phyloP scores from a whole-genome alignment of 2,888 invertebrate genomes.

The Calliphora vomitoria region DNA sequence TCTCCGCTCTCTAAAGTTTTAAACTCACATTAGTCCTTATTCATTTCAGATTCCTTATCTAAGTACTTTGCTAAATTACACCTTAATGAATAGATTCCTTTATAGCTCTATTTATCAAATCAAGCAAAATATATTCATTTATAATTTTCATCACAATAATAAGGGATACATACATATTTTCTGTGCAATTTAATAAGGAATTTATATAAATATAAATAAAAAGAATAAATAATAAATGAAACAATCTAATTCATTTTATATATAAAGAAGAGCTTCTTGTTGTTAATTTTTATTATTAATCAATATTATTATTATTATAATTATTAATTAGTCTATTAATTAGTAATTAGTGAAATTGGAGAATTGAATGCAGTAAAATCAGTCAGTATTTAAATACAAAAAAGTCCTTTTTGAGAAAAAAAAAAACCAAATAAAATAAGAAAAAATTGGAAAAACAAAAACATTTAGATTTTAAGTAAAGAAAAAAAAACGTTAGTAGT shows the following conservation, averaged over 20 bases:
- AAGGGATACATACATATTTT: conserved; percentile 39
- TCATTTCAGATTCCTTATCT: no score
- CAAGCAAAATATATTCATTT: neutral
- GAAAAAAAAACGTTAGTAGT: conserved; percentile 50
- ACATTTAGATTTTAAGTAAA: conserved; percentile 51
- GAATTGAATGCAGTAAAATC: conserved; percentile 58
- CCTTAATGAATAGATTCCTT: conserved; percentile 19
- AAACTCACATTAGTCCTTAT: no score
- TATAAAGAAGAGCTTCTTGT: conserved; percentile 66
- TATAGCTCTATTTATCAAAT: conserved; percentile 27
- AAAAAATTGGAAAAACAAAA: conserved; percentile 19
- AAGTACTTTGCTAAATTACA: neutral
- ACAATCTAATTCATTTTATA: conserved; percentile 60
- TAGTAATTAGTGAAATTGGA: conserved; percentile 57
- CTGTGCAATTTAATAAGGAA: conserved; percentile 70
- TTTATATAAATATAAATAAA: conserved; percentile 59
- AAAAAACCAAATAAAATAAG: conserved; percentile 34
- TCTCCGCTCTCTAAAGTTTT: no score
- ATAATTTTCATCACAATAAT: neutral
- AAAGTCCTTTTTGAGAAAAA: conserved; percentile 41
- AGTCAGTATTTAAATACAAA: conserved; percentile 49
- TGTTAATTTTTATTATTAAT: conserved; percentile 70
- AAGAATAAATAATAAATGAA: conserved; percentile 5
- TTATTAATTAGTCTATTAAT: conserved; percentile 55
- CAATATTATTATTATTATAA: conserved; percentile 43